A percentile compares a stretch with the other conserved stretches of the same genome.
Conservation (phyloP, 2,797 vertebrate species). For the Arrhamphus sclerolepis region DNA sequence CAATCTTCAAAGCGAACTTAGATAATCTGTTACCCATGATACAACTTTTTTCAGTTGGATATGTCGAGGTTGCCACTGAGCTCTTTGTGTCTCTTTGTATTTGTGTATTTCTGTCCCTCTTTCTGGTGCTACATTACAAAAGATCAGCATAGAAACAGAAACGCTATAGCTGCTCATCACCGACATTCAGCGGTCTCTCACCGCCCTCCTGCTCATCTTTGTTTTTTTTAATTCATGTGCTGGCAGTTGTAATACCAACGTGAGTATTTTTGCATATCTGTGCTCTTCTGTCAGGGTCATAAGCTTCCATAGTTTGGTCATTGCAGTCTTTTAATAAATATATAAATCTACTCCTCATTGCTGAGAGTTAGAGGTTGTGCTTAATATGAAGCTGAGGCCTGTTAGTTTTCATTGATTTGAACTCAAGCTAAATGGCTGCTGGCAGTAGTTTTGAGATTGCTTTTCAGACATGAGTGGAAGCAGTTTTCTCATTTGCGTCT, state of each 20-base stretch:
- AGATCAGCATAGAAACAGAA: slow-evolving; percentile 45
- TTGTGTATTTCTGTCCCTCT: slow-evolving; percentile 24
- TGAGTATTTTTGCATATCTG: slow-evolving; percentile 30
- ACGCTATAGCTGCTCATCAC: slow-evolving; percentile 21
- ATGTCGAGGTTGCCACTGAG: slow-evolving; percentile 75
- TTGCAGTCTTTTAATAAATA: slow-evolving; percentile 10
- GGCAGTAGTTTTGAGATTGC: neutral
- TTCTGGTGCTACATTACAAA: slow-evolving; percentile 80
- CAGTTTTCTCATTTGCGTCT: neutral
- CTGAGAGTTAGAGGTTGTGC: neutral
- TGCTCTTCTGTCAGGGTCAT: slow-evolving; percentile 46
- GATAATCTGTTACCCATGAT: slow-evolving; percentile 83
- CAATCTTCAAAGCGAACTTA: slow-evolving; percentile 81
- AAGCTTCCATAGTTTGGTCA: slow-evolving; percentile 48
- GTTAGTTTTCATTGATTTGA: slow-evolving; percentile 2
- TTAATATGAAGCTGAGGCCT: neutral
- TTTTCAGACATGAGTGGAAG: neutral
- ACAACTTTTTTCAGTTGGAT: slow-evolving; percentile 76
- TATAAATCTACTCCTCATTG: neutral
- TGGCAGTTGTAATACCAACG: slow-evolving; percentile 33
- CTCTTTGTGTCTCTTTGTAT: slow-evolving; percentile 55
- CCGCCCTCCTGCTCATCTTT: neutral
- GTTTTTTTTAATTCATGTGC: neutral
- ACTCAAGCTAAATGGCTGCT: neutral
- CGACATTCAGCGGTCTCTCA: slow-evolving; percentile 12